Evolutionary conservation across 2,113 vertebrate genomes (phyloP), one percentile per base, ranked within the genome.

Genomic region (Morone saxatilis): DNA sequence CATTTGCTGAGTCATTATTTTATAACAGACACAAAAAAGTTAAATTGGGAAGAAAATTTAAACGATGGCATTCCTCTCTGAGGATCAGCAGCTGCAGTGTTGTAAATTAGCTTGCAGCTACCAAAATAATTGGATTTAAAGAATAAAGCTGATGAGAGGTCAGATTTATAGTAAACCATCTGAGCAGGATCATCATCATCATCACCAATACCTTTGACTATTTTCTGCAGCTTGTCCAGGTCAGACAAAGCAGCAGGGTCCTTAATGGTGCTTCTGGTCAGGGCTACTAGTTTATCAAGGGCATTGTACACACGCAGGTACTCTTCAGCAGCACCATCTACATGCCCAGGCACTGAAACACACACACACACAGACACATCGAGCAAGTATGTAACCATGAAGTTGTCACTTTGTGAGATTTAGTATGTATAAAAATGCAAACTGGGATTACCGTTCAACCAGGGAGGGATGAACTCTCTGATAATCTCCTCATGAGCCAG

Each of bases 381-480:
- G 17, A 78, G 22, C 0, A 62, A n/a, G 31, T 16, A 12, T 59
- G 16, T 10, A 7, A 73, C 3, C 17, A 12, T 14, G 1, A 47
- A 19, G 8, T 47, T 3, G 16, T 2, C 2, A 47, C 6, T 31
- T 31, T 31, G 31, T 31, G 31, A 31, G 31, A 47, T 20, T 13
- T 47, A 41, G 7, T 10, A 17, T 7, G 7, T 36, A 16, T 43
- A 11, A 38, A 4, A 25, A 50, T 56, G 51, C 3, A 75, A 63
- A 40, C 2, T 48, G 56, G n/a, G 17, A 41, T 78, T 89, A 92
- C 92, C 83, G 5, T 89, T 81, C 50, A 93, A 71, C 90, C 89
- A 91, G 45, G 76, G 10, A 54, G 88, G 89, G n/a, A 92, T 20
- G 6, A 57, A 6, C 0, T 61, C 60, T 68, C 0, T 54, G 56